These are phyloP conservation scores for Erynnis tages DNA, from an alignment of 2,888 invertebrate genomes.

Conservation along the genomic window DNA sequence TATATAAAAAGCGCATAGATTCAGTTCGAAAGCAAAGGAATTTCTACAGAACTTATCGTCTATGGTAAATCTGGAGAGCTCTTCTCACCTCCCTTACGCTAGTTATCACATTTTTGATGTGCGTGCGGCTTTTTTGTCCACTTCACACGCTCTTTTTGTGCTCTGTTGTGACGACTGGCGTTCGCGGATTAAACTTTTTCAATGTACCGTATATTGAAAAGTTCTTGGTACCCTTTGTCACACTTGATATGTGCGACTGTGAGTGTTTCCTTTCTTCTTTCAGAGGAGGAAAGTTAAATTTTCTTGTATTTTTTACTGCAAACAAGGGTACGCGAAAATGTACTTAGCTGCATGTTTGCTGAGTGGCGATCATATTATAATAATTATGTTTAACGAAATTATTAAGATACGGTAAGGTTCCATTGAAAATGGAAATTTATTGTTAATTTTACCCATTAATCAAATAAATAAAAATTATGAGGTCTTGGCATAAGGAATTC, in stretches of 20 bases:
- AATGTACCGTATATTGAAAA: slow-evolving; percentile 8
- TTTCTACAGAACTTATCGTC: slow-evolving; percentile 11
- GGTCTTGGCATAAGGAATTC: too few relatives aligned
- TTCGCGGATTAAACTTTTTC: slow-evolving; percentile 25
- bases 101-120: slow-evolving; percentile 75
- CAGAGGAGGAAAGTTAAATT: too few relatives aligned
- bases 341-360: too few relatives aligned
- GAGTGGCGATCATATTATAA: too few relatives aligned
- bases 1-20: too few relatives aligned
- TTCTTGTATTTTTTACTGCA: too few relatives aligned
- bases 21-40: not conserved
- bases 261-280: not conserved
- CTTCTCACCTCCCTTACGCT: slow-evolving; percentile 69
- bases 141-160: slow-evolving; percentile 46
- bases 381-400: too few relatives aligned
- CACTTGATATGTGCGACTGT: not conserved
- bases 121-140: slow-evolving; percentile 59
- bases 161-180: slow-evolving; percentile 26
- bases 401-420: too few relatives aligned
- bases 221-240: slow-evolving; percentile 8
- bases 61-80: slow-evolving; percentile 47
- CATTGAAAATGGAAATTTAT: too few relatives aligned
- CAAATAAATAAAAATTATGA: too few relatives aligned
- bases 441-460: too few relatives aligned
- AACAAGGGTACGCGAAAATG: too few relatives aligned